Base-by-base conservation (phyloP, 2,797 vertebrate genomes). In the Bovichtus variegatus region DNA sequence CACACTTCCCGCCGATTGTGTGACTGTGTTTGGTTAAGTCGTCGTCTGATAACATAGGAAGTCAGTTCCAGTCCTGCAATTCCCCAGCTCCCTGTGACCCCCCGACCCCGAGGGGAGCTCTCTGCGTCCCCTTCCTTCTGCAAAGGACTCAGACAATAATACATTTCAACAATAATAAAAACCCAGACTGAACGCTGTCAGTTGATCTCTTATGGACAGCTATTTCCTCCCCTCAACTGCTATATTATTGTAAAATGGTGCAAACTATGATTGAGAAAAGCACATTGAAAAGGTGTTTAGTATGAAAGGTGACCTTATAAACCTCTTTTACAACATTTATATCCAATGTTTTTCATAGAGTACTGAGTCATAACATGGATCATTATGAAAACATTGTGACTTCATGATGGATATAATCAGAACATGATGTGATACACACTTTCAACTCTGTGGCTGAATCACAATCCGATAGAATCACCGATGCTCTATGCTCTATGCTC, bases 61-160 rank as follows among this genome's bases (percentile, higher is more conserved):
- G 38, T 58, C n/a, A 1, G 38, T 2, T 53, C 19, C 49, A 53
- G 60, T 8, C 59, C 29, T 27, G 46, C 67, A 8, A 19, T 71
- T 51, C 70, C 62, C 44, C 55, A 31, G n/a, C 43, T 72, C 51
- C 19, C 29, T 12, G 21, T 76, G 86, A 87, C 88, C 75, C 49
- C 11, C 16, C 65, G 74, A 83, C 68, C 83, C 60, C 1, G 18
- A 66, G 15, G 34, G n/a, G 44, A 21, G 23, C 34, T 18, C 27
- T 44, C 49, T 53, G 21, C 40, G 81, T 80, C 44, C 25, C 51
- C 65, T 87, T 88, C 83, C 78, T 71, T 21, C 83, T 63, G 71
- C 66, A 47, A 23, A 71, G 19, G 43, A 18, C 65, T 54, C 63
- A 12, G 11, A 78, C 62, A 82, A 82, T 69, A 73, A 72, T 47